Percentiles rank a stretch among this genome's conserved stretches.
Evolutionary conservation across 1,140 invertebrate species (phyloP).

Genomic region (Nautilus pompilius): DNA sequence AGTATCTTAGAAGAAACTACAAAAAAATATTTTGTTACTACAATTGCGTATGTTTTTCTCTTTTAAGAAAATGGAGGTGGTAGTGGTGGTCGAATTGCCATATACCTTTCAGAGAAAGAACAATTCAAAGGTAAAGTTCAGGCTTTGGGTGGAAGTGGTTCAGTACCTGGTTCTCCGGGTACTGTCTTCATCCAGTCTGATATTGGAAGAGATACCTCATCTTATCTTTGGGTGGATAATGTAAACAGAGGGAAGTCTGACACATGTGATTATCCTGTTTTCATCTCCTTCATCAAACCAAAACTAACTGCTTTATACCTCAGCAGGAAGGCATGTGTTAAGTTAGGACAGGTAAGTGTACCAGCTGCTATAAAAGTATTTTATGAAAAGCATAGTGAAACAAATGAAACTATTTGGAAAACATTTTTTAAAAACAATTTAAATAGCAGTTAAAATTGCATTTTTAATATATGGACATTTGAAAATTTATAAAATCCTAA

Average conservation of each 20-base stretch:
- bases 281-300: constrained; percentile 15
- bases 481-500: too few species aligned
- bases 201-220: constrained; percentile 14
- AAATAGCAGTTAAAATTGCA: too few species aligned
- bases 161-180: constrained; percentile 26
- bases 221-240: constrained; percentile 26
- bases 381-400: too few species aligned
- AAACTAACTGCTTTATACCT: constrained; percentile 19
- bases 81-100: constrained; percentile 28
- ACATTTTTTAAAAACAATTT: too few species aligned
- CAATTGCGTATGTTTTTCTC: background rate
- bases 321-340: constrained; percentile 21
- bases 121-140: constrained; percentile 23
- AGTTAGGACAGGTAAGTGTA: constrained; percentile 4
- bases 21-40: background rate
- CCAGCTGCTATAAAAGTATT: too few species aligned
- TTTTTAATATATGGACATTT: too few species aligned
- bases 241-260: constrained; percentile 10
- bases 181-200: constrained; percentile 27
- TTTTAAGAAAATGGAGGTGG: constrained; percentile 34
- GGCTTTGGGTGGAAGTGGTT: constrained; percentile 18
- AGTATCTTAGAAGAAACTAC: background rate
- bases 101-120: constrained; percentile 23
- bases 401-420: too few species aligned
- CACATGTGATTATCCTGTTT: constrained; percentile 11